phyloP scores from a whole-genome alignment of 2,113 vertebrate genomes.

The Ciconia stormi region DNA sequence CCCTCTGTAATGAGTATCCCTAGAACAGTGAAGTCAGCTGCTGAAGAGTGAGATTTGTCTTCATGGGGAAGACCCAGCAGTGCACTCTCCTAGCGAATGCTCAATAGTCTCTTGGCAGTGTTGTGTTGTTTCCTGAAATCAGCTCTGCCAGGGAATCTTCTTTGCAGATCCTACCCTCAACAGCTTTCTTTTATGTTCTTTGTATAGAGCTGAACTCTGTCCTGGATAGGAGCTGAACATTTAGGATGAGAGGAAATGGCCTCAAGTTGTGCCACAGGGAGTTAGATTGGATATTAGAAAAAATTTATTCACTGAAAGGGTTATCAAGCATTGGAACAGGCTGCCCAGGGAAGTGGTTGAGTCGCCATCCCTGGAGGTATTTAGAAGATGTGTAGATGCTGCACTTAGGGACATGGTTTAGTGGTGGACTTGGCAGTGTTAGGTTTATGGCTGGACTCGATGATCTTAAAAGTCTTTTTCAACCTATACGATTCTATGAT shows the following conservation, averaged over 20 bases:
- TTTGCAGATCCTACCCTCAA: neutral
- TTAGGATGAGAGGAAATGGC: neutral
- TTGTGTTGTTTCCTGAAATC: neutral
- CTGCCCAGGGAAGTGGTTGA: neutral
- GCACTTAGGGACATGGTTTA: neutral
- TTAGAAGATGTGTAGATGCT: neutral
- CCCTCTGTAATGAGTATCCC: neutral
- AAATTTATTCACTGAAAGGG: neutral
- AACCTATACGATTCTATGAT: neutral
- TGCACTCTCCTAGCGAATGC: neutral
- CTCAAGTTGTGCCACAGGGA: neutral
- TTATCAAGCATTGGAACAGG: neutral
- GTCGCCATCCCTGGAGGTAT: neutral
- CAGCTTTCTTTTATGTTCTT: neutral
- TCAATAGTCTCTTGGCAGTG: neutral
- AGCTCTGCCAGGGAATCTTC: neutral
- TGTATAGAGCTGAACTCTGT: neutral
- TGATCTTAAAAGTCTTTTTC: neutral
- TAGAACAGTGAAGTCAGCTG: neutral
- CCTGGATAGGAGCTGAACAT: neutral
- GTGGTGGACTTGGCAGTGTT: neutral
- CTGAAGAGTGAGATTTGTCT: neutral
- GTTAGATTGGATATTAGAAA: neutral
- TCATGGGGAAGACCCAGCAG: neutral
- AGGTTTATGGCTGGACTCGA: neutral